A percentile compares a stretch with the other conserved stretches of the same genome.
Evolutionary conservation across 2,888 invertebrate genomes (phyloP).

Genomic region (Dysmachus trigonus): DNA sequence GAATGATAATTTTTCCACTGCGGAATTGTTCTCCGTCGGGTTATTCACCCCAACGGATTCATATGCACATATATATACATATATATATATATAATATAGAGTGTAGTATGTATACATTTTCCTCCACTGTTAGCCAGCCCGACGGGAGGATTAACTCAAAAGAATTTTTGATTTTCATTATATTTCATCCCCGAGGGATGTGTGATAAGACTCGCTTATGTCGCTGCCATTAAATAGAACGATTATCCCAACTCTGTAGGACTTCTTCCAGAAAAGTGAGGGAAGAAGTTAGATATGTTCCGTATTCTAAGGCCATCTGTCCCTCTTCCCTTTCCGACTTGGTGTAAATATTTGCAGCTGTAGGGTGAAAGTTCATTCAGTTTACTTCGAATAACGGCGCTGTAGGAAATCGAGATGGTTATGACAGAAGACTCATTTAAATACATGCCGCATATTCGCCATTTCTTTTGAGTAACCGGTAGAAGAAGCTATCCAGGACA

Average conservation of each 20-base stretch:
- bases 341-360: not conserved
- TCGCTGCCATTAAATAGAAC: not conserved
- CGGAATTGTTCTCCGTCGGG: not conserved
- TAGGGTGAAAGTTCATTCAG: not conserved
- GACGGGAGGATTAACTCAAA: not conserved
- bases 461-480: not conserved
- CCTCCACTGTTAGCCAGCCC: not conserved
- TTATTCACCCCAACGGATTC: constrained; percentile 1
- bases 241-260: not conserved
- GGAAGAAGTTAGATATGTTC: not conserved
- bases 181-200: not conserved
- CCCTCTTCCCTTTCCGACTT: not conserved
- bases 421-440: not conserved
- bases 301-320: not conserved
- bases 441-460: not conserved
- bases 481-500: not conserved
- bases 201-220: not conserved
- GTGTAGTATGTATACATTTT: too few species aligned
- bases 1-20: constrained; percentile 26
- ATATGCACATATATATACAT: too few species aligned
- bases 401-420: not conserved
- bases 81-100: too few species aligned
- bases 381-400: not conserved
- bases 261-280: not conserved
- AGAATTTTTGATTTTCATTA: not conserved